These are phyloP conservation scores for Bolinopsis microptera DNA, from an alignment of 37 sponge, comb jelly and placozoan genomes.

Conservation along the genomic window DNA sequence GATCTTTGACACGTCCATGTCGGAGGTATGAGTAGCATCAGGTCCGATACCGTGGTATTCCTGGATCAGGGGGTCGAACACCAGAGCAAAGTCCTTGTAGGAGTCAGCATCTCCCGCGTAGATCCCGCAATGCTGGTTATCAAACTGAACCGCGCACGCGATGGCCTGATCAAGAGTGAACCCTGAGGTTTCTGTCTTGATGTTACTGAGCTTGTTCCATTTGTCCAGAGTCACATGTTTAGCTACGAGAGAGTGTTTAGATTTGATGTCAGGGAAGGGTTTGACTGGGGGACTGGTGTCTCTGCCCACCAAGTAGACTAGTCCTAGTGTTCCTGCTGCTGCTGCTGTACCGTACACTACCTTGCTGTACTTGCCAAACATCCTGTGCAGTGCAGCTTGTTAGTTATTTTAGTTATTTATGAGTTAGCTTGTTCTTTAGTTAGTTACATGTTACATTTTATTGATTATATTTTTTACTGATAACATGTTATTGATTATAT, in stretches of 20 bases:
- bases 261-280: slow-evolving; percentile 63
- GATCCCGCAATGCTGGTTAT: slow-evolving; percentile 67
- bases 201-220: slow-evolving; percentile 38
- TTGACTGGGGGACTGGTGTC: neutral
- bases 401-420: too few species aligned
- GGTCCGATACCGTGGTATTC: slow-evolving; percentile 74
- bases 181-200: slow-evolving; percentile 45
- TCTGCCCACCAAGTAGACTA: slow-evolving; percentile 4
- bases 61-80: slow-evolving; percentile 80
- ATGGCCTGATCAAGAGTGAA: slow-evolving; percentile 37
- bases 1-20: slow-evolving; percentile 76
- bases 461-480: too few species aligned
- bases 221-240: slow-evolving; percentile 52
- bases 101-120: slow-evolving; percentile 80
- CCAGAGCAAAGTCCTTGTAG: slow-evolving; percentile 76
- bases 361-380: slow-evolving; percentile 59
- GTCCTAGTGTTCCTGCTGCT: slow-evolving; percentile 31
- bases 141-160: slow-evolving; percentile 15
- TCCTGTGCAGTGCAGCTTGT: neutral
- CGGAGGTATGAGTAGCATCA: slow-evolving; percentile 73
- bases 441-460: too few species aligned
- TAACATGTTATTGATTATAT: too few species aligned
- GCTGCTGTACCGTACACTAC: slow-evolving; percentile 63
- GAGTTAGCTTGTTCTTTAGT: too few species aligned
- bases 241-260: slow-evolving; percentile 38